These are phyloP conservation scores for Drosophila simulans DNA, from an alignment of 1,140 invertebrate genomes.

Conservation along the genomic window DNA sequence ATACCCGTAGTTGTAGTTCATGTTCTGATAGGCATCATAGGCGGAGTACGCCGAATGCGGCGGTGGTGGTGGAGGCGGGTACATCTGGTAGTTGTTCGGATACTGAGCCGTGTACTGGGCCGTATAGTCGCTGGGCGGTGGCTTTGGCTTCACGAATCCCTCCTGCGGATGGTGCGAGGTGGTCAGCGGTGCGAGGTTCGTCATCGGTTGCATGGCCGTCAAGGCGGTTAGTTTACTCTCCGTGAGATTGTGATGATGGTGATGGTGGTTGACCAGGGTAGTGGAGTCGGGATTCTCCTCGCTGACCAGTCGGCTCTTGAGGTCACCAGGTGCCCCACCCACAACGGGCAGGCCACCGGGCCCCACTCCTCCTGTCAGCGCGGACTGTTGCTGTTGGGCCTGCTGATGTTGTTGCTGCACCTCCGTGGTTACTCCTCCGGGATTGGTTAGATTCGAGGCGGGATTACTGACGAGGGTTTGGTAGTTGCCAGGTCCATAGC, in stretches of 20 bases:
- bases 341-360: conserved; percentile 15
- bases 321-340: conserved; percentile 45
- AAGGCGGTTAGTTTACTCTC: conserved; percentile 81
- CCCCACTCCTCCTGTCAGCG: conserved; percentile 15
- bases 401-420: conserved; percentile 48
- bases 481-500: conserved; percentile 56
- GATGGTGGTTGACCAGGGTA: conserved; percentile 79
- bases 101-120: conserved; percentile 77
- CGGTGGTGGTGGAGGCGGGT: conserved; percentile 78
- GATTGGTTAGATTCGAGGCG: conserved; percentile 37
- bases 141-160: conserved; percentile 84
- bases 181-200: conserved; percentile 71
- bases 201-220: conserved; percentile 82
- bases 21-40: conserved; percentile 84
- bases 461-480: conserved; percentile 60
- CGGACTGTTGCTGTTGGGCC: conserved; percentile 7
- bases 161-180: conserved; percentile 65
- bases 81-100: conserved; percentile 84
- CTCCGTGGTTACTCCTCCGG: conserved; percentile 30
- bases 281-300: conserved; percentile 84
- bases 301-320: conserved; percentile 76
- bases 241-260: conserved; percentile 68
- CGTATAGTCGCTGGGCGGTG: conserved; percentile 79
- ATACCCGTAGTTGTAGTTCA: conserved; percentile 84
- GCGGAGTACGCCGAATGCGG: conserved; percentile 79